These are phyloP conservation scores for Percina caprodes DNA, from an alignment of 2,113 vertebrate species.

Conservation along the genomic window DNA sequence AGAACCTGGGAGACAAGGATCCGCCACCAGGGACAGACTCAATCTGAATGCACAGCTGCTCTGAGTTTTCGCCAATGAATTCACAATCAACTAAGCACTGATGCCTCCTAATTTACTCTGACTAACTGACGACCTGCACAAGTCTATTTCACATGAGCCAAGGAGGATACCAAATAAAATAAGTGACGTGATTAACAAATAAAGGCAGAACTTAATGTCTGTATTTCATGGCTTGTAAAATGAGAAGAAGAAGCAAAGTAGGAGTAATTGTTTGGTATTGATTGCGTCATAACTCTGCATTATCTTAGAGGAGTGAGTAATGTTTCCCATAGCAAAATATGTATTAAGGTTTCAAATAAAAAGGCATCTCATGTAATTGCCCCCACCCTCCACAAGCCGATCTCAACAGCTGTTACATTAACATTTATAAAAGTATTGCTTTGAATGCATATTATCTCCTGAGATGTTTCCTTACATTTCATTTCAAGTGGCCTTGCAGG, in stretches of 20 bases:
- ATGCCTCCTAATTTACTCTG: conserved; percentile 47
- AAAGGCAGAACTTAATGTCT: conserved; percentile 19
- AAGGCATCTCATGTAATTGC: conserved; percentile 41
- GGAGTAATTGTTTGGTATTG: conserved; percentile 47
- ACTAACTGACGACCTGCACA: conserved; percentile 23
- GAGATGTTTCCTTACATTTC: conserved; percentile 33
- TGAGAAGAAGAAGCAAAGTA: conserved; percentile 12
- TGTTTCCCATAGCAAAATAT: conserved; percentile 24
- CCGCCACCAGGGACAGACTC: conserved; percentile 50
- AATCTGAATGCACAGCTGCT: conserved; percentile 70
- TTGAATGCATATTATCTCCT: conserved; percentile 17
- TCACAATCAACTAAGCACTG: conserved; percentile 33
- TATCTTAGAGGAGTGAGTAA: conserved; percentile 11
- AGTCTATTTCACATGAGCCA: conserved; percentile 22
- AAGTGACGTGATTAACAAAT: conserved; percentile 26
- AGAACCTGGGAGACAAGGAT: conserved; percentile 56
- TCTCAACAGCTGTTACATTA: conserved; percentile 45
- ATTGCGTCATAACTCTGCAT: conserved; percentile 16
- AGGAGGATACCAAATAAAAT: not conserved
- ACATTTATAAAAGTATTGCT: conserved; percentile 35
- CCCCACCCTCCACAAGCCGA: not conserved
- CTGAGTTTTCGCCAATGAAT: conserved; percentile 54
- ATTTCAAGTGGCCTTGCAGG: conserved; percentile 28
- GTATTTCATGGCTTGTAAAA: conserved; percentile 1
- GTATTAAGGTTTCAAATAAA: conserved; percentile 33